Conservation (phyloP, 2,888 invertebrate genomes). For the Branchinecta sandiegonensis region DNA sequence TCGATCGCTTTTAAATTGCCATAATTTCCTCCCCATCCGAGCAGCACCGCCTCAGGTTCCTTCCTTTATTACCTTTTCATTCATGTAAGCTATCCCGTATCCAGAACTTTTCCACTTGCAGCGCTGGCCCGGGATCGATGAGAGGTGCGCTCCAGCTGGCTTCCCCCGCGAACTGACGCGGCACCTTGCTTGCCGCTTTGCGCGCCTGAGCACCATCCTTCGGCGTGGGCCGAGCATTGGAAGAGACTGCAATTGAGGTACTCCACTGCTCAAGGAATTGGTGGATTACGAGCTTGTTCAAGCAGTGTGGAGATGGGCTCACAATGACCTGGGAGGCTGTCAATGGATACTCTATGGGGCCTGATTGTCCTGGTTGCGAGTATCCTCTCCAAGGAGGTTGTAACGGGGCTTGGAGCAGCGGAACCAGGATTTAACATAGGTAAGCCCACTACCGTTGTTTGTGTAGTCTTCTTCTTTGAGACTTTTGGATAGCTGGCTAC, state of each 20-base stretch:
- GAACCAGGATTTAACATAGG: constrained; percentile 10
- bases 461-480: too few relatives aligned
- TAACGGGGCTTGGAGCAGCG: constrained; percentile 13
- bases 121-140: not conserved
- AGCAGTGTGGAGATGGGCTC: constrained; percentile 13
- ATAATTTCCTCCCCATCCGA: too few relatives aligned
- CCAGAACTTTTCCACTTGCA: too few relatives aligned
- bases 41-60: too few relatives aligned
- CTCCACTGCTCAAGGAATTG: not conserved
- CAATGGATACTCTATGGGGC: constrained; percentile 17
- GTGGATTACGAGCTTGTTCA: not conserved
- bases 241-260: not conserved
- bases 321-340: constrained; percentile 10
- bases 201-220: not conserved
- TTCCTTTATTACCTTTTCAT: too few relatives aligned
- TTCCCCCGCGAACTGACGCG: constrained; percentile 12
- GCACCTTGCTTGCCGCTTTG: not conserved
- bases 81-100: too few relatives aligned
- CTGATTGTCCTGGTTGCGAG: constrained; percentile 10
- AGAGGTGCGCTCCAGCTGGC: not conserved
- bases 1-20: too few relatives aligned
- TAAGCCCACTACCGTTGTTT: not conserved
- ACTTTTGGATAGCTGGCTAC: too few relatives aligned
- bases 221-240: not conserved
- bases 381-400: not conserved